Evolutionary conservation across 2,797 vertebrate genomes (phyloP), one percentile per base, ranked within the genome.

Genomic region (Cynodonichthys magdalenae): DNA sequence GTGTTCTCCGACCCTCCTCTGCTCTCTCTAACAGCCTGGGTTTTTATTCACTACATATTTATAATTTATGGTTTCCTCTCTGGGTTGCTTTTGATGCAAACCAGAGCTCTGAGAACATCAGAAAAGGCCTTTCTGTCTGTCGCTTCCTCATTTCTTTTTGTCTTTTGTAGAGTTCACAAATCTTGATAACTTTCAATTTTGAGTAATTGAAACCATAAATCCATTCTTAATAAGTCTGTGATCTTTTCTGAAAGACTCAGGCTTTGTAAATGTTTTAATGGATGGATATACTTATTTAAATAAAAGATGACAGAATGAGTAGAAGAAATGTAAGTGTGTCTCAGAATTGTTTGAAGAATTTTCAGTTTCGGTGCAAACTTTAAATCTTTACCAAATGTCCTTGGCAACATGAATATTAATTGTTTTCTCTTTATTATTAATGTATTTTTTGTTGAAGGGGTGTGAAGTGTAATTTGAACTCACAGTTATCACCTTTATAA

Each of bases 31-130:
- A 7, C 74, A 52, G 53, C 65, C 62, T 61, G 57, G 24, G 2
- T 36, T 67, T 6, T 71, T 61, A 58, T 53, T 66, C 1, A 8
- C 63, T 69, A 52, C 41, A 44, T 63, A 79, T 82, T 71, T 70
- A 83, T 84, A 58, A 82, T 77, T 82, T 58, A 85, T 80, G 49
- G 75, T 68, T 68, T 71, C 72, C 74, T 58, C 65, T 63, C 55
- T 52, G 34, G 41, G 65, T 36, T 56, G 68, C 51, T 28, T 66
- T 50, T 80, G 73, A 82, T 82, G 53, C 74, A 66, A 83, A 69
- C 66, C 68, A 75, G 66, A 82, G 66, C 62, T 54, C 66, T 54
- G 74, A 73, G 59, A 77, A 63, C 45, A 62, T 71, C 66, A 71
- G 19, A 63, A 4, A 20, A 63, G 29, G 15, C 27, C 49, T 63